Conservation (phyloP, 2,113 vertebrate genomes). For the Leucoraja erinaceus region DNA sequence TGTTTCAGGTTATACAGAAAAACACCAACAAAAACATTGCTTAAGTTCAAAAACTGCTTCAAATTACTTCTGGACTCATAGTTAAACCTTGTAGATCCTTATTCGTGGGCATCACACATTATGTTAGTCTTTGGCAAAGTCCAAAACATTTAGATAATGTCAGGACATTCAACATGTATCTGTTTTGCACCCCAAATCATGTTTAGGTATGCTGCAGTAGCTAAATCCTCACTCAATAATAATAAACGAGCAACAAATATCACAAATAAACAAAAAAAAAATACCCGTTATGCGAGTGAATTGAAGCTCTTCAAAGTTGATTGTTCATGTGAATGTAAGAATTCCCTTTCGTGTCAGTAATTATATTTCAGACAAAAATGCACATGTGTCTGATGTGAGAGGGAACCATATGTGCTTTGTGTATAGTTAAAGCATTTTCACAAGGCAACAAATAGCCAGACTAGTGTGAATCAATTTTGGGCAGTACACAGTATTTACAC, state of each 20-base stretch:
- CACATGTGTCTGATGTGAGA: background rate
- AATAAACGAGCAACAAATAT: no score
- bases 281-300: no score
- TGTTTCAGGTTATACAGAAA: background rate
- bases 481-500: background rate
- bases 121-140: background rate
- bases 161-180: background rate
- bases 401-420: slow-evolving; percentile 3
- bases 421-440: background rate
- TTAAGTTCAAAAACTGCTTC: background rate
- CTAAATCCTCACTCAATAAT: no score
- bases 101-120: background rate
- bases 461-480: slow-evolving; percentile 16
- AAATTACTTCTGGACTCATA: background rate
- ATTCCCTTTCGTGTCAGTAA: background rate
- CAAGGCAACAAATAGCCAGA: background rate
- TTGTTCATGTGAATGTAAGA: background rate
- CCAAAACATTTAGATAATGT: background rate
- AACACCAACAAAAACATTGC: background rate
- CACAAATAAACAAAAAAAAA: background rate
- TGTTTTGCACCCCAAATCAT: no score
- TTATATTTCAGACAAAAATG: slow-evolving; percentile 30
- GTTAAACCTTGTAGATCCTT: background rate
- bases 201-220: no score
- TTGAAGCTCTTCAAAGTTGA: background rate